Base-by-base conservation (phyloP, 2,797 vertebrate genomes). In the Argyrosomus regius region DNA sequence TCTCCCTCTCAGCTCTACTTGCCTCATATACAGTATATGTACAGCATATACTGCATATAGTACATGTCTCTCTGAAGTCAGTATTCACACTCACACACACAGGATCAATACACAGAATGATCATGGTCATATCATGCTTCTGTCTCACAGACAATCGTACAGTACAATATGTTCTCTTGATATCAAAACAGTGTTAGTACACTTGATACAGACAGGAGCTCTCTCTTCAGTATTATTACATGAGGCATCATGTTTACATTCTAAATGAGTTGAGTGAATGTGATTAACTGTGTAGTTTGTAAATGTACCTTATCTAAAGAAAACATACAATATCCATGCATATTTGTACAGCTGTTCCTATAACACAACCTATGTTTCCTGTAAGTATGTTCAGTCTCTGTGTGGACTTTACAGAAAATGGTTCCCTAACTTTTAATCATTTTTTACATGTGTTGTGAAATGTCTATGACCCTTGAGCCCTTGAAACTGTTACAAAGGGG, bases 1-100 rank as follows among this genome's bases (percentile, higher is more conserved):
- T 56, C 7, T 16, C 12, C 52, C 43, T 52, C 50, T 78, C 71
- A 73, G 26, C 60, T 73, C 31, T 41, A 35, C 59, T 64, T 57
- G 39, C 80, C 61, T 76, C 57, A 45, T 58, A 28, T 59, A 9
- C 35, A 43, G 43, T 48, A 39, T 39, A 39, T 8, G 35, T 39
- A 39, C 35, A 9, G 35, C 35, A 39, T 39, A 39, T 39, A 39
- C 35, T 39, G 8, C 9, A 39, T 39, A 39, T 39, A 3, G 35
- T 39, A 39, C 35, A 39, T 9, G 8, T 39, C 35, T 71, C 48
- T 60, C 48, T 43, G 16, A 35, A 65, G n/a, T 22, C 31, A 43
- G n/a, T n/a, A 45, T 41, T 16, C 12, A 5, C 35, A 39, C 35
- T 16, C n/a, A 1, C 35, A 39, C 35, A 39, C 35, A 74, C 68